Evolutionary conservation across 1,140 invertebrate species (phyloP).

Genomic region (Drosophila takahashii): DNA sequence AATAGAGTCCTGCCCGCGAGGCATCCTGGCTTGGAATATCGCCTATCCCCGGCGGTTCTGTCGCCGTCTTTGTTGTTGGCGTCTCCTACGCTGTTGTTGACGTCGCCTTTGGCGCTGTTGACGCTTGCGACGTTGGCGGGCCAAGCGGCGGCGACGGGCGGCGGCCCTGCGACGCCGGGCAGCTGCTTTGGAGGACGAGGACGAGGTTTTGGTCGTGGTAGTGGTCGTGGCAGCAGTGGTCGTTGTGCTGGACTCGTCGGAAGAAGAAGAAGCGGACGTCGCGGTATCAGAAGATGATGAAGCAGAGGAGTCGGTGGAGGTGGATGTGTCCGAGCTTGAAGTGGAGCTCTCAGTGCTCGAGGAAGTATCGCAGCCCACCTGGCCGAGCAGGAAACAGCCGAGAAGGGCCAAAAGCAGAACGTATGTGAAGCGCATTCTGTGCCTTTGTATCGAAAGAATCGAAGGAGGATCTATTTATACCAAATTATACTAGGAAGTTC

Average conservation of each 20-base stretch:
- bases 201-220: constrained; percentile 7
- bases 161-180: constrained; percentile 14
- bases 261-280: neutral
- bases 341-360: constrained; percentile 1
- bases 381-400: constrained; percentile 24
- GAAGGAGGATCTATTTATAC: neutral
- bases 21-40: neutral
- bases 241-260: neutral
- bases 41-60: constrained; percentile 8
- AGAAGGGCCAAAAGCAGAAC: constrained; percentile 29
- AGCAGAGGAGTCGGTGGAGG: neutral
- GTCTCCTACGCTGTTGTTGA: constrained; percentile 14
- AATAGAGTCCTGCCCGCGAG: too few species aligned
- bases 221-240: constrained; percentile 5
- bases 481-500: neutral
- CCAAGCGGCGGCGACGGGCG: constrained; percentile 15
- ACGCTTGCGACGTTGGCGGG: constrained; percentile 18
- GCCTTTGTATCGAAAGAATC: neutral
- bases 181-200: constrained; percentile 21
- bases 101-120: constrained; percentile 16
- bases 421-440: constrained; percentile 24
- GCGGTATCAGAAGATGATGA: neutral
- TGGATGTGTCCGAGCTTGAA: neutral
- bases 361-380: neutral
- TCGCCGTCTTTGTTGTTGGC: constrained; percentile 7